Conservation (phyloP, 2,888 invertebrate genomes). For the Nephrotoma appendiculata region DNA sequence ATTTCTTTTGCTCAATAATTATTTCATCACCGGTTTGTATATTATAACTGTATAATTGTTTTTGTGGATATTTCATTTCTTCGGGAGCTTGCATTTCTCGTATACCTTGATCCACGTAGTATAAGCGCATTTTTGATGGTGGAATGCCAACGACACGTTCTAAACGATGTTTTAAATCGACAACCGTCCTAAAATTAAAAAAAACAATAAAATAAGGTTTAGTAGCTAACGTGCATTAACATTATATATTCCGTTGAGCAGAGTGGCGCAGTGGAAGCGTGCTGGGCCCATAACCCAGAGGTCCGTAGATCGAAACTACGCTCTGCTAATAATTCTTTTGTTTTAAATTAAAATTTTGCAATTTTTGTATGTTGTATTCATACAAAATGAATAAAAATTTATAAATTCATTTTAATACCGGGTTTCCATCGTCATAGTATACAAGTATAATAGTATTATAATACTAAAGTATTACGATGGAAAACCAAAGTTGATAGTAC, state of each 20-base stretch:
- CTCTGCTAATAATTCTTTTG: slow-evolving; percentile 16
- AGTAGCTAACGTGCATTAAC: not conserved
- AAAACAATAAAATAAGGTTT: not conserved
- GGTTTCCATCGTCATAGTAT: too few species aligned
- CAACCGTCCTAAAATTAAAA: slow-evolving; percentile 48
- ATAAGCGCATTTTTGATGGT: slow-evolving; percentile 73
- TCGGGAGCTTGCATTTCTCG: slow-evolving; percentile 64
- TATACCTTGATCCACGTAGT: slow-evolving; percentile 73
- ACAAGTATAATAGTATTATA: too few species aligned
- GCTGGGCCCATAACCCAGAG: slow-evolving; percentile 50
- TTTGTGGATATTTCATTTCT: slow-evolving; percentile 78
- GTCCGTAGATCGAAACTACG: slow-evolving; percentile 23
- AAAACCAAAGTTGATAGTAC: too few species aligned
- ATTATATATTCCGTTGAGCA: slow-evolving; percentile 27
- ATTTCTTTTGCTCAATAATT: slow-evolving; percentile 64
- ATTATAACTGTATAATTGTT: slow-evolving; percentile 83
- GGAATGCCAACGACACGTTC: slow-evolving; percentile 71
- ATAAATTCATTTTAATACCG: too few species aligned
- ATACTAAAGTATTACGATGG: too few species aligned
- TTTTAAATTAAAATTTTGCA: not conserved
- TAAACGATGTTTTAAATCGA: slow-evolving; percentile 64
- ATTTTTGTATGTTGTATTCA: not conserved
- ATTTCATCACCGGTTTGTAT: slow-evolving; percentile 82
- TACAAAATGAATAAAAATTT: too few species aligned
- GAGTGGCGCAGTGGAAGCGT: slow-evolving; percentile 60